A percentile compares a stretch with the other conserved stretches of the same genome.
These are phyloP conservation scores for Amblyjoppa proteus DNA, from an alignment of 2,888 invertebrate genomes.

Conservation along the genomic window DNA sequence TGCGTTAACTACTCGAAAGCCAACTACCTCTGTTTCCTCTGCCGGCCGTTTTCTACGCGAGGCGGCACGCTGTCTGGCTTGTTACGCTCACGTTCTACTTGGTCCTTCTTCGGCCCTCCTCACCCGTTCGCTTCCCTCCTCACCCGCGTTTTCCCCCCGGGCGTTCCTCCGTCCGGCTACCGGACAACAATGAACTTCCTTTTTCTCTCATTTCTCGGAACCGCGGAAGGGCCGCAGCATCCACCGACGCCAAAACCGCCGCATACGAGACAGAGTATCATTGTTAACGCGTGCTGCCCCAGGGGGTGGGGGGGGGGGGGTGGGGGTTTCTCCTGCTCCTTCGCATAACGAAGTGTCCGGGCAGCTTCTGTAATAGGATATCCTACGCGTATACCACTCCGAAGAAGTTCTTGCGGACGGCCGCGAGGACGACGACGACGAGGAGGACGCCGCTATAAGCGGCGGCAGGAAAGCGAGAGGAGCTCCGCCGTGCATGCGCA, in stretches of 20 bases:
- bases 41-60: background rate
- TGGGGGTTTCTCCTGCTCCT: constrained; percentile 58
- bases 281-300: constrained; percentile 59
- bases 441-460: constrained; percentile 5
- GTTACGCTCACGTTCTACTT: constrained; percentile 68
- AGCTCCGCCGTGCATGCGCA: background rate
- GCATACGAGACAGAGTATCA: constrained; percentile 60
- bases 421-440: background rate
- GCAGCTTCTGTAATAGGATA: constrained; percentile 69
- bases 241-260: constrained; percentile 46
- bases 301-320: background rate
- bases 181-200: constrained; percentile 69
- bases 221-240: constrained; percentile 6
- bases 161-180: constrained; percentile 65
- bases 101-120: constrained; percentile 57
- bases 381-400: constrained; percentile 38
- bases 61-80: constrained; percentile 71
- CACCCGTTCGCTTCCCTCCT: constrained; percentile 17
- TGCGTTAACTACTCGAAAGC: constrained; percentile 10
- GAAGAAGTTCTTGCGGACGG: background rate
- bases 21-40: constrained; percentile 20
- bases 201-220: constrained; percentile 65
- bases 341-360: constrained; percentile 69
- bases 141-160: constrained; percentile 1
- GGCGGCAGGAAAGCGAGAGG: constrained; percentile 20